These are phyloP conservation scores for Hydractinia echinata DNA, from an alignment of 30 jellyfish, hydroid and myxozoan genomes.

Conservation along the genomic window DNA sequence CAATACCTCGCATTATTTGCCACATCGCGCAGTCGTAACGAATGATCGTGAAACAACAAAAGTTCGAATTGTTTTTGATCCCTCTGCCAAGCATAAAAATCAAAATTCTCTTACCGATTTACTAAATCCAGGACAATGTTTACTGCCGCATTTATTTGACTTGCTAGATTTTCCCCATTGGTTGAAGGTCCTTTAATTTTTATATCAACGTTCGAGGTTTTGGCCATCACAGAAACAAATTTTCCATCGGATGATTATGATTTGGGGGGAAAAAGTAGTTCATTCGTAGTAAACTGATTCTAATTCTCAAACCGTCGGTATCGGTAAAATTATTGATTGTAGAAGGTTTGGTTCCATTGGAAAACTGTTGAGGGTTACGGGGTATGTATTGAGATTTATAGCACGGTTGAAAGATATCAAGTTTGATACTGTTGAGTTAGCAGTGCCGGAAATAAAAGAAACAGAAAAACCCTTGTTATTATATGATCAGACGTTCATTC, in stretches of 20 bases:
- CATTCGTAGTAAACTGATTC: neutral
- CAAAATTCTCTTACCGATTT: constrained; percentile 18
- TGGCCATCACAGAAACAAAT: neutral
- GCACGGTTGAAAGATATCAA: neutral
- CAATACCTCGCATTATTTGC: constrained; percentile 9
- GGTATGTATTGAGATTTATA: constrained; percentile 5
- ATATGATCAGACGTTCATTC: too few relatives aligned
- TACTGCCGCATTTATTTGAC: constrained; percentile 25
- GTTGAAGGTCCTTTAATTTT: neutral
- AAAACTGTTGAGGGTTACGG: neutral
- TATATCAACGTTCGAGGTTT: neutral
- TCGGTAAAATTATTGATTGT: constrained; percentile 1
- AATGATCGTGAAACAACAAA: constrained; percentile 27
- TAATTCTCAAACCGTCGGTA: neutral
- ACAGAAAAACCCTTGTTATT: too few relatives aligned
- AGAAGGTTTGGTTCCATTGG: neutral
- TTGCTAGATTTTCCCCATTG: constrained; percentile 3
- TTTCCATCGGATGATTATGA: neutral
- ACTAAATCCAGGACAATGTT: constrained; percentile 15
- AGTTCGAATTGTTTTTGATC: constrained; percentile 28
- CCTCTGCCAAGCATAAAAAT: neutral
- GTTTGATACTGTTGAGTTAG: too few relatives aligned
- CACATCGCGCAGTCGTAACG: neutral
- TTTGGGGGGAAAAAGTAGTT: neutral
- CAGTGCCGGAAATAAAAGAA: too few relatives aligned